Base-by-base conservation (phyloP, 2,888 invertebrate genomes). In the Adelphocoris suturalis region DNA sequence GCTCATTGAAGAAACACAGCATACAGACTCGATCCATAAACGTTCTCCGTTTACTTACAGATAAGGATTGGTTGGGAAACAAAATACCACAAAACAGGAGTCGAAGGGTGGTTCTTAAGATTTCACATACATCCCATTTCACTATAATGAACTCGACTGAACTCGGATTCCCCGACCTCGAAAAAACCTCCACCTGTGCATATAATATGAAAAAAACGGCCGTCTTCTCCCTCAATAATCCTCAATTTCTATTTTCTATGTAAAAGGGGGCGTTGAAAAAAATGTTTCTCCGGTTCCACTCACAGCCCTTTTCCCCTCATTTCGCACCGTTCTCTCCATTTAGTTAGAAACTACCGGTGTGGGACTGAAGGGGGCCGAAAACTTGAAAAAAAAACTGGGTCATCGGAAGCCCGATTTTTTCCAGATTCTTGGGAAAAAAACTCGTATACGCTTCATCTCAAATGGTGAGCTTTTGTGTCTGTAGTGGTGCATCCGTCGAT, bases 291-390 rank as follows among this genome's bases (percentile, higher is more conserved):
- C 68, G 68, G 68, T 68, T 68, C 68, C 68, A 68, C 68, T 12
- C 68, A 23, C 19, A 68, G 68, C 19, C 68, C 57, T 57, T 52
- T 61, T 68, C 19, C 68, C 68, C 16, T 57, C 57, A 57, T 57
- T 57, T n/a, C 57, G 57, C n/a, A 16, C 68, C 23, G 68, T 68
- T 68, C 68, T 68, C 27, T 68, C 68, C 68, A 68, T 68, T 68
- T 68, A 68, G 68, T 68, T 23, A 68, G 68, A 68, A 68, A 68
- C 68, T 68, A 68, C 68, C 68, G 68, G 68, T 27, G 68, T 68
- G 23, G n/a, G 23, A 23, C 19, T 61, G 61, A 61, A 61, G 61
- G 16, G 16, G 61, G 61, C 52, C 37, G 52, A 16, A 52, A 52
- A 16, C 14, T 52, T 13, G 19, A 27, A 27, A 27, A 68, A 68